Percentiles rank a stretch among this genome's conserved stretches.
phyloP scores from a whole-genome alignment of 2,797 vertebrate genomes.

The Centropyge bicolor region DNA sequence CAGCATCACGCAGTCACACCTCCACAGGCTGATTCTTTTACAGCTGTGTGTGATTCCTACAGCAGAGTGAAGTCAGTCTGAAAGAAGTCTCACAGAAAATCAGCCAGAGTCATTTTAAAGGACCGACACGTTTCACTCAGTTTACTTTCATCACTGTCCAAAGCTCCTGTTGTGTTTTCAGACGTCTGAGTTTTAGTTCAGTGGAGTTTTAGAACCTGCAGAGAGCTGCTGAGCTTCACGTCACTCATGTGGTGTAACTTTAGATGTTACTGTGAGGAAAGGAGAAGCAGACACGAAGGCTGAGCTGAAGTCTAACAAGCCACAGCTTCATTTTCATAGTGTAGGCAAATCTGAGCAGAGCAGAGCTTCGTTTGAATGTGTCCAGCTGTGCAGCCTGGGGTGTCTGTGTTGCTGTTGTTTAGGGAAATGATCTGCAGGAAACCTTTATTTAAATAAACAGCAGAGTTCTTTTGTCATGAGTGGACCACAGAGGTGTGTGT shows the following conservation, averaged over 20 bases:
- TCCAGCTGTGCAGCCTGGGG: background rate
- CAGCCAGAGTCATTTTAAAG: background rate
- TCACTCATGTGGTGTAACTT: too few relatives aligned
- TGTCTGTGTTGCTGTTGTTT: slow-evolving; percentile 16
- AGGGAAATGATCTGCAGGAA: slow-evolving; percentile 11
- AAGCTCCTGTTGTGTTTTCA: background rate
- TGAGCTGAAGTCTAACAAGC: background rate
- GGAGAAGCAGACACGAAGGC: background rate
- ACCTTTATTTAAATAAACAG: background rate
- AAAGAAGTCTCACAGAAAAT: background rate
- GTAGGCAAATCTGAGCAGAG: slow-evolving; percentile 1
- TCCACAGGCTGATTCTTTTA: background rate
- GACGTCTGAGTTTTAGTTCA: too few relatives aligned
- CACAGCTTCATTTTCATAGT: slow-evolving; percentile 29
- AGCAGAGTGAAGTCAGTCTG: background rate
- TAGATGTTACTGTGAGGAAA: background rate
- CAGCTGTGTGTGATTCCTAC: background rate
- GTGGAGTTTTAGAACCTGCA: background rate
- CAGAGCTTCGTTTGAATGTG: slow-evolving; percentile 6
- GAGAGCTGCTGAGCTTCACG: background rate
- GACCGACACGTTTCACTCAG: background rate
- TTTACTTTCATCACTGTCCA: background rate
- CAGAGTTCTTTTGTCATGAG: too few relatives aligned
- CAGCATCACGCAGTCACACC: background rate
- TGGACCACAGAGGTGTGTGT: too few relatives aligned